These are phyloP conservation scores for Petrocephalus schoutedeni DNA, from an alignment of 2,797 vertebrate genomes.

Conservation along the genomic window DNA sequence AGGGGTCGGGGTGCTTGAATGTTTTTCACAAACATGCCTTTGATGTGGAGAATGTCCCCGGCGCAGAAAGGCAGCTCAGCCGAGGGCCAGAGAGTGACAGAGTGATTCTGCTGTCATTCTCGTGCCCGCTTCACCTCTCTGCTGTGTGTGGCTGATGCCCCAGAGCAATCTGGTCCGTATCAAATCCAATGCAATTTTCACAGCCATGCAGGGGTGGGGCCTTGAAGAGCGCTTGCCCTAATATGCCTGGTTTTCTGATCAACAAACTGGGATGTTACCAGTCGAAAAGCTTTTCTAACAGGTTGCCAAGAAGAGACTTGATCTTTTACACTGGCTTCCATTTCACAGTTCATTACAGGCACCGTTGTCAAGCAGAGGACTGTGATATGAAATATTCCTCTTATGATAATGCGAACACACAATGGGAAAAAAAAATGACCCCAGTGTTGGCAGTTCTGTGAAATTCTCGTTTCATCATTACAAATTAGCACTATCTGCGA, in stretches of 20 bases:
- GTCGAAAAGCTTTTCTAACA: slow-evolving; percentile 33
- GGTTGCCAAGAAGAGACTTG: slow-evolving; percentile 37
- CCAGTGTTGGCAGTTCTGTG: slow-evolving; percentile 24
- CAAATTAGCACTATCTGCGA: slow-evolving; percentile 38
- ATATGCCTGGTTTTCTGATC: background rate
- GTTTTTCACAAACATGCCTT: background rate
- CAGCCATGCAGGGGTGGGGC: background rate
- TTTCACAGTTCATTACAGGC: slow-evolving; percentile 45
- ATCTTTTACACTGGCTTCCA: slow-evolving; percentile 40
- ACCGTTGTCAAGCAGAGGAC: slow-evolving; percentile 35
- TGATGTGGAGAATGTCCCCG: background rate
- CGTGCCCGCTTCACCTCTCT: background rate
- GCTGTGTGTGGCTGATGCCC: background rate
- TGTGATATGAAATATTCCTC: slow-evolving; percentile 34
- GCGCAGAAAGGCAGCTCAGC: background rate
- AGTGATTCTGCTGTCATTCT: background rate
- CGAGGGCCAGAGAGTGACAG: background rate
- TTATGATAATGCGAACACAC: slow-evolving; percentile 33
- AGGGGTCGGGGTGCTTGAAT: background rate
- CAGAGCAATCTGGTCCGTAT: background rate
- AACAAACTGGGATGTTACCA: background rate
- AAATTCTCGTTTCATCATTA: slow-evolving; percentile 29
- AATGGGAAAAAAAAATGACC: slow-evolving; percentile 34
- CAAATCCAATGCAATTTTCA: background rate
- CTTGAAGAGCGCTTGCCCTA: background rate